Evolutionary conservation across 2,888 invertebrate species (phyloP), one percentile per base, ranked within the genome.

Genomic region (Chrysolina haemoptera): DNA sequence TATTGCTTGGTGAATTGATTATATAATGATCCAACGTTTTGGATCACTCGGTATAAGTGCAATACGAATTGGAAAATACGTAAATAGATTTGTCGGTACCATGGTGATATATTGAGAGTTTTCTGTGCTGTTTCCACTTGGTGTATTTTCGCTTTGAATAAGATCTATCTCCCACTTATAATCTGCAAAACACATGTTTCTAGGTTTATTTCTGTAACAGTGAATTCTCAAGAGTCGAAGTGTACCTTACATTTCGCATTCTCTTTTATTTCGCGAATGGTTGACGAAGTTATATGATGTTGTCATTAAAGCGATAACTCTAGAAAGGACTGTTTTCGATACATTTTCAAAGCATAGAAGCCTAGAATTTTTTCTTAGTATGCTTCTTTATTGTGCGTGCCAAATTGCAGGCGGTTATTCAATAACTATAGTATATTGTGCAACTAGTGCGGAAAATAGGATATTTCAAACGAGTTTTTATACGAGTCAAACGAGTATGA

Each of bases 111-210:
- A 59, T 59, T 35, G 59, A 27, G 22, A 59, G n/a, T 59, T 59
- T 59, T 50, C 59, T 65, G 68, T 68, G 27, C 55, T 76, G 71
- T 63, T 74, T 71, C 71, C 67, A 65, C 68, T 67, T 62, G 55
- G 70, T 63, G 71, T 76, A 73, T 73, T 73, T 71, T 76, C 65
- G 69, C 68, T 68, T 69, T 66, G 46, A 53, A 59, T 59, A 64
- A 67, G 70, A 70, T 70, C 66, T 48, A 68, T 70, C 68, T 68
- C 43, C 53, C 67, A 59, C 71, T 74, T 64, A 59, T 68, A 64
- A 65, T 71, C 63, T 71, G 64, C 40, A 63, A 63, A 69, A 68
- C 74, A 71, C 63, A 55, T 74, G 74, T 74, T 74, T 68, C 68
- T 65, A 41, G 71, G 70, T 70, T 71, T 74, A 74, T 74, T 74